Percentiles rank a stretch among this genome's conserved stretches.
Conservation (phyloP, 2,797 vertebrate genomes). For the Rhynchotus rufescens region DNA sequence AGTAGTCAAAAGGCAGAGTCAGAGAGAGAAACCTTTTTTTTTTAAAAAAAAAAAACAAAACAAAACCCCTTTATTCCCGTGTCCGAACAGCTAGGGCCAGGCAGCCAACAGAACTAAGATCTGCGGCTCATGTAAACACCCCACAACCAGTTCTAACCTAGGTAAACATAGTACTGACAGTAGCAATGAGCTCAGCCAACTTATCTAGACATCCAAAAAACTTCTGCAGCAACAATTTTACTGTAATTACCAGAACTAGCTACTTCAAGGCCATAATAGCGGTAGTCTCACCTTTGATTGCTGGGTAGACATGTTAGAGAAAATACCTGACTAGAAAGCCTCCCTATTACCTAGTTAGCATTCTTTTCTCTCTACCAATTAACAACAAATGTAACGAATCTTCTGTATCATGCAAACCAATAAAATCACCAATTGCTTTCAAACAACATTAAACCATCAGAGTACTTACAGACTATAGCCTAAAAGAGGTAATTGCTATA, state of each 20-base stretch:
- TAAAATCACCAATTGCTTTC: neutral
- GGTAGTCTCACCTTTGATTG: neutral
- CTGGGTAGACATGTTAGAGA: neutral
- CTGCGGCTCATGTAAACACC: neutral
- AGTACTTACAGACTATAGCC: neutral
- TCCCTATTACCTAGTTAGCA: neutral
- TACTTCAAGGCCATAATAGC: neutral
- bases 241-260: neutral
- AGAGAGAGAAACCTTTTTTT: neutral
- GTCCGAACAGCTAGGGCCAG: fast-evolving
- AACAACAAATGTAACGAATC: neutral
- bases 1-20: neutral
- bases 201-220: neutral
- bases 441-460: neutral
- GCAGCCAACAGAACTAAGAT: neutral
- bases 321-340: neutral
- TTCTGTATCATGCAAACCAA: neutral
- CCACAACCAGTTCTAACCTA: neutral
- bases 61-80: neutral
- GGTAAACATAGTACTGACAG: neutral
- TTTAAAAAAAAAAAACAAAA: no score
- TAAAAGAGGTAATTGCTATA: neutral
- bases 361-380: neutral
- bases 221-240: neutral
- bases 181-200: neutral